Evolutionary conservation across 2,888 invertebrate species (phyloP), one percentile per base, ranked within the genome.

Genomic region (Metopia argyrocephala): DNA sequence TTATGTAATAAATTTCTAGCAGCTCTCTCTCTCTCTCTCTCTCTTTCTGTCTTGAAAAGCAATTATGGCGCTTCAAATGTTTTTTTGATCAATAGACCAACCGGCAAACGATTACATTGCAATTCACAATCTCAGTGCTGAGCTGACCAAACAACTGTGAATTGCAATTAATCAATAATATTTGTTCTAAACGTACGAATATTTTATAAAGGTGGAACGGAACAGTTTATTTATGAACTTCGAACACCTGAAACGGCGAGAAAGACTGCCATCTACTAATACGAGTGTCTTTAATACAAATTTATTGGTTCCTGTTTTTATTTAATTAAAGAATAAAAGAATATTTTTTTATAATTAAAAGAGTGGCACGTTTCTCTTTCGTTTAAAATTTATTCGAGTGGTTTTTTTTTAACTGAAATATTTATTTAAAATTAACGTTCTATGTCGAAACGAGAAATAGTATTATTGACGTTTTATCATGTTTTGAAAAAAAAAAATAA

Each of bases 91-190:
- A 38, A 48, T 59, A 59, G 57, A 52, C 46, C n/a, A 25, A 57
- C 59, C 65, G 52, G 28, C 48, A 65, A 15, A n/a, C 20, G 12
- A 38, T 38, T 38, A n/a, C 62, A 52, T 45, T 62, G 50, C n/a
- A 48, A 21, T 18, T 9, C 52, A 65, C 23, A 28, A 21, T 64
- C 20, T 48, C 9, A 61, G 64, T 9, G 15, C 18, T 7, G 5
- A 38, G 54, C 9, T n/a, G 28, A 38, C 21, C 25, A 64, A 76
- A 80, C 68, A 76, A 74, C 73, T 57, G 73, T 62, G 65, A 74
- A 52, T 65, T 73, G 48, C 76, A 64, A 80, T 80, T 80, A 81
- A 81, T 81, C 80, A 81, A 64, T n/a, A n/a, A 38, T 74, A 81
- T 74, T 76, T 74, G 73, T 76, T 74, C 69, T 81, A 69, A 76